phyloP scores from a whole-genome alignment of 2,797 vertebrate genomes.

The Dallia pectoralis region DNA sequence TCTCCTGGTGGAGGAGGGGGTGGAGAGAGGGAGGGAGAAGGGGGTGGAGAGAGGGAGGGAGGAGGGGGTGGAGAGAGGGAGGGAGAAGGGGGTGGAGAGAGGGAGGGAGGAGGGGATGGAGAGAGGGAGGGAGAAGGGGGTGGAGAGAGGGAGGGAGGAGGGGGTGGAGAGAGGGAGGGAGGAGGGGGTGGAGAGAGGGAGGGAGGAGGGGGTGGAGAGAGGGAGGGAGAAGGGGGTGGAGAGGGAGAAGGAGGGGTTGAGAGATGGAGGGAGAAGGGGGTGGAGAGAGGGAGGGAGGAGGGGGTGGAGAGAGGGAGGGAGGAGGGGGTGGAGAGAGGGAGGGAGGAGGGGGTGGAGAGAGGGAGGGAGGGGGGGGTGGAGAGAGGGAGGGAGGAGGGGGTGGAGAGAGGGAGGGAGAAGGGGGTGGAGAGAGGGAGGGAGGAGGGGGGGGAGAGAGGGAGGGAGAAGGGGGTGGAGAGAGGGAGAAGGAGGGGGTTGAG shows the following conservation, averaged over 20 bases:
- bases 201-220: not conserved
- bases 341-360: conserved; percentile 1
- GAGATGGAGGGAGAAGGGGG: conserved; percentile 11
- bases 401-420: too few relatives aligned
- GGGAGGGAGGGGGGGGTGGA: not conserved
- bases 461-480: not conserved
- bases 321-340: not conserved
- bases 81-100: not conserved
- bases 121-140: not conserved
- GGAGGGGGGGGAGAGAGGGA: not conserved
- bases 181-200: not conserved
- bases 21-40: not conserved
- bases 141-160: not conserved
- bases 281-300: not conserved
- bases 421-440: too few relatives aligned
- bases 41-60: not conserved
- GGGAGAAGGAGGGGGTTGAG: too few relatives aligned
- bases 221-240: not conserved
- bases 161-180: not conserved
- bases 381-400: not conserved
- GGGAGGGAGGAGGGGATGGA: not conserved
- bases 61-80: not conserved
- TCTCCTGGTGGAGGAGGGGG: conserved; percentile 35
- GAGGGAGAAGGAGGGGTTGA: too few relatives aligned
- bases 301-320: not conserved